Conservation (phyloP, 2,113 vertebrate species). For the Pelusios castaneus region DNA sequence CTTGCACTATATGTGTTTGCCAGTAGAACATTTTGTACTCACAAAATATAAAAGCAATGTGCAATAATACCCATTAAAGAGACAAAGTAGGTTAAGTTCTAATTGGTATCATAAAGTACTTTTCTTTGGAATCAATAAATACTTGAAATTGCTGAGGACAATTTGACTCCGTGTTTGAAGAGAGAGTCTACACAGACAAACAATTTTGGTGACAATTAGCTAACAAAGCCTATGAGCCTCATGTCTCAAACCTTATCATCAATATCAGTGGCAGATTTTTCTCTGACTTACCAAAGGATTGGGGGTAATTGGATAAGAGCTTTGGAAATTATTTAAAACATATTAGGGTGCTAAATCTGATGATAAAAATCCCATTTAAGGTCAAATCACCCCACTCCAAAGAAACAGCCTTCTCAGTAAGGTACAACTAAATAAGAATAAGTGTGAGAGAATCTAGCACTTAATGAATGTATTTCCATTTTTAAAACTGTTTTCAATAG, state of each 20-base stretch:
- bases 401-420: not conserved
- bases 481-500: not conserved
- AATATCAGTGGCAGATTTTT: not conserved
- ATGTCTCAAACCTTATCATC: not conserved
- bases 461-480: not conserved
- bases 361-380: not conserved
- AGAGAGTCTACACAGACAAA: not conserved
- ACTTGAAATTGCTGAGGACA: not conserved
- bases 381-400: not conserved
- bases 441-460: not conserved
- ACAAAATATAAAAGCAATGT: not conserved
- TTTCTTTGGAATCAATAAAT: not conserved
- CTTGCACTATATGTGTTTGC: not conserved
- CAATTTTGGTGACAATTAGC: no score
- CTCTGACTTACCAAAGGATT: not conserved
- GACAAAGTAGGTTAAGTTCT: not conserved
- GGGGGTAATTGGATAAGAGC: not conserved
- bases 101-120: slow-evolving; percentile 17
- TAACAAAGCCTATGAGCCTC: not conserved
- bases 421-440: not conserved
- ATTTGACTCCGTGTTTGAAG: not conserved
- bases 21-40: not conserved
- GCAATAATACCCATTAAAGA: not conserved
- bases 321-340: not conserved
- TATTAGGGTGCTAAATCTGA: not conserved